Evolutionary conservation across 2,888 invertebrate genomes (phyloP).

Genomic region (Laothoe populi): DNA sequence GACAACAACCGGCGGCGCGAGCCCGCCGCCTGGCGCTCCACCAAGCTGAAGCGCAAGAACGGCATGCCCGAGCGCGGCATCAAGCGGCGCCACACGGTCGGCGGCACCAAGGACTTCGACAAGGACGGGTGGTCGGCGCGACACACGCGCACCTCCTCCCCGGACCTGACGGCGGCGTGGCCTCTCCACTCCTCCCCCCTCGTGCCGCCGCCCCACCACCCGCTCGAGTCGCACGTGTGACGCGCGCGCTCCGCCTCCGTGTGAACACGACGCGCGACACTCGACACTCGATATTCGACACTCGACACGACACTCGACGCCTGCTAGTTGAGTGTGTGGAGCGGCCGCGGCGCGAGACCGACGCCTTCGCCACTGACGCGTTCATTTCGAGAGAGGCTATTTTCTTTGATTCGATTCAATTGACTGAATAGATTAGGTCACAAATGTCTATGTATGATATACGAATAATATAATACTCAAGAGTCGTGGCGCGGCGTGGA

Average conservation of each 20-base stretch:
- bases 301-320: conserved; percentile 27
- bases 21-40: conserved; percentile 80
- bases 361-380: conserved; percentile 58
- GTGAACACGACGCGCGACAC: conserved; percentile 16
- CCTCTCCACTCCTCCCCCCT: conserved; percentile 61
- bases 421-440: conserved; percentile 84
- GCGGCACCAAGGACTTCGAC: conserved; percentile 94
- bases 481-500: conserved; percentile 51
- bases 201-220: conserved; percentile 63
- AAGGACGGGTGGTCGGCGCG: conserved; percentile 86
- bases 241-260: conserved; percentile 34
- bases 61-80: conserved; percentile 93
- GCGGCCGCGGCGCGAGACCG: conserved; percentile 33
- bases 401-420: conserved; percentile 79
- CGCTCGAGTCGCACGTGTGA: conserved; percentile 59
- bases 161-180: conserved; percentile 80
- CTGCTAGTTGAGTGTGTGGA: no score
- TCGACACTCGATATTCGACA: background rate
- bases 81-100: conserved; percentile 95
- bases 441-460: conserved; percentile 70
- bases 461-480: conserved; percentile 71
- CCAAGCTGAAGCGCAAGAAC: conserved; percentile 90
- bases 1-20: conserved; percentile 88
- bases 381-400: conserved; percentile 80
- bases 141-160: conserved; percentile 85